Conservation (phyloP, 2,797 vertebrate genomes). For the Galaxias olidus region DNA sequence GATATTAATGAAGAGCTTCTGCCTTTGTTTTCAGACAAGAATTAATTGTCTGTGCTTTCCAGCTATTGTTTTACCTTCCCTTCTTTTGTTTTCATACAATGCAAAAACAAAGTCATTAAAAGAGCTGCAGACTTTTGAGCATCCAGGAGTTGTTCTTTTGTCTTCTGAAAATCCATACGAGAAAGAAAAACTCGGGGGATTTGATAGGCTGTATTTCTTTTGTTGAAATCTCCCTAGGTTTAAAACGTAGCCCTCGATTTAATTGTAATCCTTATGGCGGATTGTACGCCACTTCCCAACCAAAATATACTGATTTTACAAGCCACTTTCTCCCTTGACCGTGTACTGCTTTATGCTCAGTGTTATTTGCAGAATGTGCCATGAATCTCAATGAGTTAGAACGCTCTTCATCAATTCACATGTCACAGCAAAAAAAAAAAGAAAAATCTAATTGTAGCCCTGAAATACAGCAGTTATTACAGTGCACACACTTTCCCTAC, state of each 20-base stretch:
- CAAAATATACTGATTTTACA: constrained; percentile 32
- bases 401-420: constrained; percentile 64
- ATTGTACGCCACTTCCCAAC: constrained; percentile 28
- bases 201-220: constrained; percentile 25
- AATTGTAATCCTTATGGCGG: constrained; percentile 17
- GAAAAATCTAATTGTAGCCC: constrained; percentile 58
- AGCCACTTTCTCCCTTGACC: constrained; percentile 5
- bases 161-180: constrained; percentile 39
- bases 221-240: constrained; percentile 32
- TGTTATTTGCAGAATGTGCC: constrained; percentile 17
- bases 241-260: constrained; percentile 7
- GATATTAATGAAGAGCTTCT: constrained; percentile 43
- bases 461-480: constrained; percentile 18
- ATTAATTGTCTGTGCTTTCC: constrained; percentile 55
- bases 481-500: constrained; percentile 36
- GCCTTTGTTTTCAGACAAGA: constrained; percentile 53
- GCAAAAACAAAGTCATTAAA: constrained; percentile 50
- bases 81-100: constrained; percentile 26
- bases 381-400: constrained; percentile 45
- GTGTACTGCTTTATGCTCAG: constrained; percentile 3
- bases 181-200: constrained; percentile 32
- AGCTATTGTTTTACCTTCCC: constrained; percentile 26
- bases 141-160: constrained; percentile 31
- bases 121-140: constrained; percentile 32
- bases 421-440: constrained; percentile 45